Evolutionary conservation across 2,113 vertebrate species (phyloP).

Genomic region (Oxyruncus cristatus): DNA sequence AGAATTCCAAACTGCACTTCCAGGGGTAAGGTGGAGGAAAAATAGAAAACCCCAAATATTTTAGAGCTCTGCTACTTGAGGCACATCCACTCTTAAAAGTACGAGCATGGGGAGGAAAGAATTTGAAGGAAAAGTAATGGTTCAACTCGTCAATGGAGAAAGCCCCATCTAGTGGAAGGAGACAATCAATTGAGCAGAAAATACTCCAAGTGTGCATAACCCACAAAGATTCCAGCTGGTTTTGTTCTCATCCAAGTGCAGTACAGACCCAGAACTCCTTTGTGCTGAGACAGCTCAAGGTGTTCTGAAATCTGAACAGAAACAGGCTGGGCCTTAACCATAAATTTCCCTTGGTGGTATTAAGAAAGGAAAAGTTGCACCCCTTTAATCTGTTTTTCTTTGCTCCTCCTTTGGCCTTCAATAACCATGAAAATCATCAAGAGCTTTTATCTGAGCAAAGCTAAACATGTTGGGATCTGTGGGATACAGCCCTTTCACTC

Average conservation of each 20-base stretch:
- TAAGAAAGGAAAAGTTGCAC: not conserved
- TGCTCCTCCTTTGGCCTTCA: not conserved
- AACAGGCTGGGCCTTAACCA: not conserved
- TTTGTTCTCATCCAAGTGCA: not conserved
- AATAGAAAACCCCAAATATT: not conserved
- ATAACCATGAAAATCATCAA: not conserved
- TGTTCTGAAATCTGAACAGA: not conserved
- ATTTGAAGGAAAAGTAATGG: not conserved
- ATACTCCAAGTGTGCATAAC: not conserved
- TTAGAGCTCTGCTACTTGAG: not conserved
- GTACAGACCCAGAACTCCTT: not conserved
- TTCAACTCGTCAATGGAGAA: constrained; percentile 44
- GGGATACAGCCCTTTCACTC: not conserved
- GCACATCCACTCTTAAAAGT: not conserved
- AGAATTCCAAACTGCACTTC: not conserved
- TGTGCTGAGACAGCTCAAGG: not conserved
- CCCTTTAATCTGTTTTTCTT: not conserved
- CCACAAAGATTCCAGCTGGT: not conserved
- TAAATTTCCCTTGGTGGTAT: not conserved
- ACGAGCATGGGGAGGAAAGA: not conserved
- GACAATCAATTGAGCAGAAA: not conserved
- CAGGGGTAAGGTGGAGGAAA: not conserved
- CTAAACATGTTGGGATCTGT: not conserved
- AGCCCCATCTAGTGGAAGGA: constrained; percentile 66
- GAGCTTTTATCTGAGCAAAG: not conserved